phyloP scores from a whole-genome alignment of 2,797 vertebrate species.

The Sebastes minor region DNA sequence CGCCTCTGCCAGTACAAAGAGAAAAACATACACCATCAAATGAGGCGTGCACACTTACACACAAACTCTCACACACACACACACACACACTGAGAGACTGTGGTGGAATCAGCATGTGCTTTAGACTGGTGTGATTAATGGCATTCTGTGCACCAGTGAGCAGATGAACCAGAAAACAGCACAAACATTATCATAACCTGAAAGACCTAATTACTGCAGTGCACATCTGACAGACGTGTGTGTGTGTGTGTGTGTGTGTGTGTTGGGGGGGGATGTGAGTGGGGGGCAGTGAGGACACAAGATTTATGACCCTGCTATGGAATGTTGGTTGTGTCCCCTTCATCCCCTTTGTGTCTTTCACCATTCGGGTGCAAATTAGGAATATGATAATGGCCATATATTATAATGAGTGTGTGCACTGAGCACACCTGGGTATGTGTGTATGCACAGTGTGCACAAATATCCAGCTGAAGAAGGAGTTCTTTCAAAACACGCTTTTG shows the following conservation, averaged over 20 bases:
- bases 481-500: constrained; percentile 14
- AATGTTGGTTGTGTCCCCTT: constrained; percentile 48
- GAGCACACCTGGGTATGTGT: not conserved
- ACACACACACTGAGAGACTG: not conserved
- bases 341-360: constrained; percentile 55
- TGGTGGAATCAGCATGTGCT: constrained; percentile 61
- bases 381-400: constrained; percentile 65
- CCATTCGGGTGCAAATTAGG: constrained; percentile 66
- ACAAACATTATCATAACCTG: constrained; percentile 81
- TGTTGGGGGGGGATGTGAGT: not conserved
- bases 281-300: constrained; percentile 34
- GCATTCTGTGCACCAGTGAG: constrained; percentile 62
- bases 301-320: constrained; percentile 70
- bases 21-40: constrained; percentile 36
- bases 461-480: constrained; percentile 21
- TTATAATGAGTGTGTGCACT: constrained; percentile 52
- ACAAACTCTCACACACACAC: not conserved
- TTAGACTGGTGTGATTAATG: constrained; percentile 76
- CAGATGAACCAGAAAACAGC: constrained; percentile 73
- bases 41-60: constrained; percentile 22
- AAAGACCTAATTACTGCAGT: constrained; percentile 76
- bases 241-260: not conserved
- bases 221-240: constrained; percentile 57
- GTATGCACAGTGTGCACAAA: not conserved
- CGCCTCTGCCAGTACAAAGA: constrained; percentile 5